Percentiles rank a stretch among this genome's conserved stretches.
These are phyloP conservation scores for Aethina tumida DNA, from an alignment of 1,140 invertebrate genomes.

Conservation along the genomic window DNA sequence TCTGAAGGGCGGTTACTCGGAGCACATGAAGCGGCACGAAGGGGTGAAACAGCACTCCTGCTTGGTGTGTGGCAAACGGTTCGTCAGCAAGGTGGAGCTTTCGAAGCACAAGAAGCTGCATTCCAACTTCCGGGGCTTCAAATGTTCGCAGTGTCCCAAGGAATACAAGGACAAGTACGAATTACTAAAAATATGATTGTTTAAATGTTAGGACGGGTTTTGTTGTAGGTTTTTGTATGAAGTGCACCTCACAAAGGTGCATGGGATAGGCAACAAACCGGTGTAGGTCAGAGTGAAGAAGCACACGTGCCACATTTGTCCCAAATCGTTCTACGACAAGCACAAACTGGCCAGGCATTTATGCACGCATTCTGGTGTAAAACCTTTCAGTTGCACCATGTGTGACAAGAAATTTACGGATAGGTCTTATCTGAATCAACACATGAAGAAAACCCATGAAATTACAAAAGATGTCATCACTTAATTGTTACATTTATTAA, in stretches of 20 bases:
- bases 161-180: slow-evolving; percentile 22
- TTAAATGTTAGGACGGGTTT: too few relatives aligned
- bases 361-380: slow-evolving; percentile 57
- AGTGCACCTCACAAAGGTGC: slow-evolving; percentile 23
- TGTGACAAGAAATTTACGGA: slow-evolving; percentile 45
- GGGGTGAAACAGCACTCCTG: slow-evolving; percentile 63
- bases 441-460: slow-evolving; percentile 22
- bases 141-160: slow-evolving; percentile 29
- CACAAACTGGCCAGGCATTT: slow-evolving; percentile 53
- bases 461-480: too few relatives aligned
- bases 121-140: slow-evolving; percentile 19
- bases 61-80: slow-evolving; percentile 60
- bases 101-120: slow-evolving; percentile 25
- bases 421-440: slow-evolving; percentile 24
- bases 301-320: slow-evolving; percentile 24
- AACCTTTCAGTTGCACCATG: slow-evolving; percentile 52
- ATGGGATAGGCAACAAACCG: slow-evolving; percentile 22
- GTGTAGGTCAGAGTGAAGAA: slow-evolving; percentile 19
- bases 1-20: slow-evolving; percentile 21
- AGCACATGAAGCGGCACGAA: slow-evolving; percentile 65
- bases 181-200: too few relatives aligned
- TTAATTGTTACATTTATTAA: too few relatives aligned
- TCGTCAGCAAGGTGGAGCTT: slow-evolving; percentile 33
- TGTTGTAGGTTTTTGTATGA: too few relatives aligned
- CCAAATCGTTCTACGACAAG: slow-evolving; percentile 44